Conservation (phyloP, 2,797 vertebrate species). For the Phalanger gymnotis region DNA sequence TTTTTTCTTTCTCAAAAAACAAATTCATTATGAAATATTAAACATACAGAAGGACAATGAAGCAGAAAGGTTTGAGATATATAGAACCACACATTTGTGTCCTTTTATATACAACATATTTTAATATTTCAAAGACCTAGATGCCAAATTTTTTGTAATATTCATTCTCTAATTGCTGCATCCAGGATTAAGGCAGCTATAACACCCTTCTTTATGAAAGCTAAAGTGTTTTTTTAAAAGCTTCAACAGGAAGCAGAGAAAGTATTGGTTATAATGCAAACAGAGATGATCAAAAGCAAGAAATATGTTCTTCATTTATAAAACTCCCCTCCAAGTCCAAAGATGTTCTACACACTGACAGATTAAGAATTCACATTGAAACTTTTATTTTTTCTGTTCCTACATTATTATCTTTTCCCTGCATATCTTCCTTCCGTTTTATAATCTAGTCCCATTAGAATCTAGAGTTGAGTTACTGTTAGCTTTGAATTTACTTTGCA, state of each 20-base stretch:
- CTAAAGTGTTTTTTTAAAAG: background rate
- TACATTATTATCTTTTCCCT: slow-evolving; percentile 10
- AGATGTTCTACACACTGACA: background rate
- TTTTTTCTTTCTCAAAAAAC: slow-evolving; percentile 46
- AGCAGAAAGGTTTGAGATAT: slow-evolving; percentile 52
- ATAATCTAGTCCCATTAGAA: slow-evolving; percentile 14
- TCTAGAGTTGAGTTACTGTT: slow-evolving; percentile 22
- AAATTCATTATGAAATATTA: slow-evolving; percentile 61
- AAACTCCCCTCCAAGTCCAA: slow-evolving; percentile 41
- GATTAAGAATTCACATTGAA: slow-evolving; percentile 18
- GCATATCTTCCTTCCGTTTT: slow-evolving; percentile 26
- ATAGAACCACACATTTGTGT: slow-evolving; percentile 47
- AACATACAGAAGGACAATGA: slow-evolving; percentile 55
- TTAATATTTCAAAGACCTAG: slow-evolving; percentile 49
- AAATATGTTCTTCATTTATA: slow-evolving; percentile 52
- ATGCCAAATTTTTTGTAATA: slow-evolving; percentile 36
- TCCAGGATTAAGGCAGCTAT: slow-evolving; percentile 48
- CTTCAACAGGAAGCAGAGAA: slow-evolving; percentile 42
- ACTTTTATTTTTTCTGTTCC: background rate
- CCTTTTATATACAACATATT: slow-evolving; percentile 30
- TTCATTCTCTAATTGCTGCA: slow-evolving; percentile 44
- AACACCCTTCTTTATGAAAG: slow-evolving; percentile 24
- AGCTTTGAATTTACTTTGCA: slow-evolving; percentile 28
- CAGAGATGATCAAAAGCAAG: slow-evolving; percentile 24
- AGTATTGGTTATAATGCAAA: slow-evolving; percentile 39